phyloP scores from a whole-genome alignment of 2,113 vertebrate species.

The Picathartes gymnocephalus region DNA sequence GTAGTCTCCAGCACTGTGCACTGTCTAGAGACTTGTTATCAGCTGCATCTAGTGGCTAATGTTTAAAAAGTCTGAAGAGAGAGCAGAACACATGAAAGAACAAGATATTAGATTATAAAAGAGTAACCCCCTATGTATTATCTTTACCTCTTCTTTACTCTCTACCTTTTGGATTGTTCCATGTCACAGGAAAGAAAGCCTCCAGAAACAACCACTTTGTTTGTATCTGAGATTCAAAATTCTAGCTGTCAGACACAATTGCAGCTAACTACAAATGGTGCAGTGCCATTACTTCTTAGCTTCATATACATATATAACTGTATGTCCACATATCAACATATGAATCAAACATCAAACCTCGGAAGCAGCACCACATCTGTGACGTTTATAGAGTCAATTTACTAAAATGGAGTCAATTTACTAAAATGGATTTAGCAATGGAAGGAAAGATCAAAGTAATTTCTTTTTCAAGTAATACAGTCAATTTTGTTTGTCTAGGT shows the following conservation, averaged over 20 bases:
- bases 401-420: background rate
- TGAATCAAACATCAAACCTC: background rate
- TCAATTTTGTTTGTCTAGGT: background rate
- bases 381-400: background rate
- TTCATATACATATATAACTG: background rate
- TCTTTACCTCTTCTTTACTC: background rate
- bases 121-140: background rate
- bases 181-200: background rate
- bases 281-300: background rate
- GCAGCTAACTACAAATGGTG: background rate
- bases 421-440: background rate
- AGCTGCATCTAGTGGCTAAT: background rate
- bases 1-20: background rate
- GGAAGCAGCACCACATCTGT: background rate
- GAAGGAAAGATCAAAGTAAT: background rate
- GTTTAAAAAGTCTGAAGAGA: background rate
- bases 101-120: background rate
- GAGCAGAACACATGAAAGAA: background rate
- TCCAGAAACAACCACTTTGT: background rate
- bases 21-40: background rate
- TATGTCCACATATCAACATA: background rate
- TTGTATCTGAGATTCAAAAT: background rate
- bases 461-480: background rate
- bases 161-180: background rate
- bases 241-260: background rate